A percentile compares a stretch with the other conserved stretches of the same genome.
Evolutionary conservation across 2,797 vertebrate species (phyloP).

Genomic region (Poliocrania exsul): DNA sequence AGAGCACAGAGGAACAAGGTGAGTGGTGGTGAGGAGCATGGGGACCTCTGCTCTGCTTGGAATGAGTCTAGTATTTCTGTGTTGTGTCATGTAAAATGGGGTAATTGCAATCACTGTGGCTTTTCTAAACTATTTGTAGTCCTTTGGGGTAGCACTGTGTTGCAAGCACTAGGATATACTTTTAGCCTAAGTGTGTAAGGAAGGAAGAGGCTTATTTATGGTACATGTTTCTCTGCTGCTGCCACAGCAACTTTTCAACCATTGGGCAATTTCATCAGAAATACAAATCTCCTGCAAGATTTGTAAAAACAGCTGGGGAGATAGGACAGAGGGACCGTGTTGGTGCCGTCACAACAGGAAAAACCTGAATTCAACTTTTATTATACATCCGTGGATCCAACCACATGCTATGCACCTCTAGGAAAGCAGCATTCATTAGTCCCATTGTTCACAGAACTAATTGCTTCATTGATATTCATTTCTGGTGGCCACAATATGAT

Average conservation of each 20-base stretch:
- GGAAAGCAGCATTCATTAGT: background rate
- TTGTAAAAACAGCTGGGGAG: background rate
- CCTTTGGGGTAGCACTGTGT: background rate
- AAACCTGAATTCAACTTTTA: background rate
- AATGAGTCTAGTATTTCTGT: background rate
- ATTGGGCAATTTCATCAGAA: background rate
- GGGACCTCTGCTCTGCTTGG: background rate
- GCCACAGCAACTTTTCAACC: background rate
- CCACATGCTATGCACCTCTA: background rate
- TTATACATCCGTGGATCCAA: background rate
- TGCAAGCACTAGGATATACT: background rate
- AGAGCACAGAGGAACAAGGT: background rate
- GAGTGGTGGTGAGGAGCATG: background rate
- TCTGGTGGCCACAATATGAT: background rate
- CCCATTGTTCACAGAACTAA: background rate
- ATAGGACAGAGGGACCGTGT: background rate
- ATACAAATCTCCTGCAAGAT: background rate
- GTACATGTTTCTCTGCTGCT: background rate
- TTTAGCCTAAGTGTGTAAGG: background rate
- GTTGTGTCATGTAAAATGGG: background rate
- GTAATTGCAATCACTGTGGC: background rate
- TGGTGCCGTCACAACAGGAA: background rate
- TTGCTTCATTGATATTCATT: background rate
- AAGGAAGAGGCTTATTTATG: background rate
- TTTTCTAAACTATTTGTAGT: background rate